Evolutionary conservation across 2,888 invertebrate species (phyloP), one percentile per base, ranked within the genome.

Genomic region (Dynastes maya): DNA sequence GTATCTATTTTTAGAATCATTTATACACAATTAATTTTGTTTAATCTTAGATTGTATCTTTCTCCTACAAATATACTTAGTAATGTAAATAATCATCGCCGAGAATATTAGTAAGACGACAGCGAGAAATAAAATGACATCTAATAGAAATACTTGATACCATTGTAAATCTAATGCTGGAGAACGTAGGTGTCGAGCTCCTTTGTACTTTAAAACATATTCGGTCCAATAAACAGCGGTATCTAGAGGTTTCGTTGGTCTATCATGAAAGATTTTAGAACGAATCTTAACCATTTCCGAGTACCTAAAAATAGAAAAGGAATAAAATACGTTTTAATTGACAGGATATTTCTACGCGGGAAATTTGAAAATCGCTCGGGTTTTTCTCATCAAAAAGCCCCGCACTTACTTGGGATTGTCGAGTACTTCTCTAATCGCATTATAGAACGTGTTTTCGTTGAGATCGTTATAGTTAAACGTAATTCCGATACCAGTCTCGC

Each of bases 201-300:
- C 83, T 40, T 82, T 82, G 61, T 83, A 80, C 40, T 79, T 79
- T n/a, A 83, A 78, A 4, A 84, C 83, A 70, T 84, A 80, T 58
- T 84, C 82, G 9, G 81, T 74, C 83, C 83, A 83, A 65, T 80
- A 83, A 32, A 83, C 72, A 8, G 82, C 83, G 51, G 80, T 79
- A 27, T 83, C 80, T 53, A 83, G 45, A 1, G 83, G 83, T 27
- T 77, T 72, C n/a, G 79, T 51, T n/a, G 78, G 80, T 27, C 81
- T 79, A 16, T 82, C 83, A 13, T 77, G 80, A 68, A 83, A 76
- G 22, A 82, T 55, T n/a, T 49, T 61, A 2, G 82, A 81, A 9
- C 80, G 65, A 37, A 40, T 51, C 61, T 81, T 80, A 5, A 67
- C 77, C 29, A 71, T 78, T 13, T 68, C 45, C 3, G 32, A 2